Conservation (phyloP, 1,140 invertebrate species). For the Pseudomyrmex gracilis region DNA sequence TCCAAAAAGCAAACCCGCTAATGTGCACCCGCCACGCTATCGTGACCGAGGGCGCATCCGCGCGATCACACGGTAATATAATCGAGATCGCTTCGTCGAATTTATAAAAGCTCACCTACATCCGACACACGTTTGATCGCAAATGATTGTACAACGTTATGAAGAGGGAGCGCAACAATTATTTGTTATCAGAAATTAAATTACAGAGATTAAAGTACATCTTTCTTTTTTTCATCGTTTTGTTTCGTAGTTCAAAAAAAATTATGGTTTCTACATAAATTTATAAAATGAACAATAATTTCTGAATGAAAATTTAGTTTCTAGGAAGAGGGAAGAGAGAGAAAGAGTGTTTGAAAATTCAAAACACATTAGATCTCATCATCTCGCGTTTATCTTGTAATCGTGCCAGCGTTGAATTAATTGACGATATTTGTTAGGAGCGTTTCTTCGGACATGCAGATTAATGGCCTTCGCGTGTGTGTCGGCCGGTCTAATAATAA, state of each 20-base stretch:
- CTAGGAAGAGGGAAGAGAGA: too few species aligned
- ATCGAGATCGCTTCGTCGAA: background rate
- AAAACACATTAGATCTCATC: background rate
- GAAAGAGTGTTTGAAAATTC: background rate
- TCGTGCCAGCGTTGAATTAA: constrained; percentile 20
- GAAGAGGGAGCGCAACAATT: too few species aligned
- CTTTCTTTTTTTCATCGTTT: too few species aligned
- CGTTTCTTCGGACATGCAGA: constrained; percentile 1
- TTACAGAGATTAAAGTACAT: too few species aligned
- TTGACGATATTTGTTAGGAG: constrained; percentile 43
- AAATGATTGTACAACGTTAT: too few species aligned
- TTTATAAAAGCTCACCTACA: background rate
- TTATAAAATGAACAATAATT: too few species aligned
- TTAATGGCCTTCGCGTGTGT: constrained; percentile 17
- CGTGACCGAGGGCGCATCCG: constrained; percentile 6
- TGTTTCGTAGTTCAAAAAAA: too few species aligned
- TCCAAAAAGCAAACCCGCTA: background rate
- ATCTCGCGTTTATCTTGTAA: constrained; percentile 23
- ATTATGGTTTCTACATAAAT: too few species aligned
- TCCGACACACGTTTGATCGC: too few species aligned
- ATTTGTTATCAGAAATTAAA: too few species aligned
- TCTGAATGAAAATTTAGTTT: too few species aligned
- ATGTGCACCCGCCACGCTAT: background rate
- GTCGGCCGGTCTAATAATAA: constrained; percentile 19
- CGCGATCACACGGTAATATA: background rate